Evolutionary conservation across 2,797 vertebrate species (phyloP).

Genomic region (Smutsia gigantea): DNA sequence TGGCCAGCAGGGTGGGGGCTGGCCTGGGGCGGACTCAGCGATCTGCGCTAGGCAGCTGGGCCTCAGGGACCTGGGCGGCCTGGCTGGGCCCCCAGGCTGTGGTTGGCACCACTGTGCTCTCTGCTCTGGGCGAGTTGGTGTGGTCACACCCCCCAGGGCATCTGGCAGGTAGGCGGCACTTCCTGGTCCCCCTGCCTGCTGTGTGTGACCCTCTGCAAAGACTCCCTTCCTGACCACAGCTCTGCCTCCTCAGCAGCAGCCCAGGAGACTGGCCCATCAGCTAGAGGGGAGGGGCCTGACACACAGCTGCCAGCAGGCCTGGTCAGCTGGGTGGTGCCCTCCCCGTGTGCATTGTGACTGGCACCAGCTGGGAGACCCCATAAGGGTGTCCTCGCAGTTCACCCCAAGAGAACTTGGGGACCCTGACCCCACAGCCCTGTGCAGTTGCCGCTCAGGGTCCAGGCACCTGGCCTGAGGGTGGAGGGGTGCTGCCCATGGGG

Average conservation of each 20-base stretch:
- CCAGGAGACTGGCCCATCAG: too few species aligned
- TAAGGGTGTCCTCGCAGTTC: neutral
- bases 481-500: neutral
- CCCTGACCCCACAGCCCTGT: too few species aligned
- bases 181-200: rapidly evolving
- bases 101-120: neutral
- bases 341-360: rapidly evolving
- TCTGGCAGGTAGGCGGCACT: neutral
- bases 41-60: neutral
- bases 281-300: neutral
- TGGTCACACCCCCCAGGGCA: neutral
- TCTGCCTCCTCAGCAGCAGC: neutral
- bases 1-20: neutral
- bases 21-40: neutral
- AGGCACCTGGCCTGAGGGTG: neutral
- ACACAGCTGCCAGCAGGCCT: neutral
- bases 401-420: neutral
- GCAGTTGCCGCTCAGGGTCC: neutral
- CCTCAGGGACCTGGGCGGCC: neutral
- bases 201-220: neutral
- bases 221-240: too few species aligned
- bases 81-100: neutral
- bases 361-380: neutral
- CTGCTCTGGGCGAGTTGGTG: neutral
- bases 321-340: neutral